phyloP scores from a whole-genome alignment of 2,888 invertebrate genomes.

The Xestobium rufovillosum region DNA sequence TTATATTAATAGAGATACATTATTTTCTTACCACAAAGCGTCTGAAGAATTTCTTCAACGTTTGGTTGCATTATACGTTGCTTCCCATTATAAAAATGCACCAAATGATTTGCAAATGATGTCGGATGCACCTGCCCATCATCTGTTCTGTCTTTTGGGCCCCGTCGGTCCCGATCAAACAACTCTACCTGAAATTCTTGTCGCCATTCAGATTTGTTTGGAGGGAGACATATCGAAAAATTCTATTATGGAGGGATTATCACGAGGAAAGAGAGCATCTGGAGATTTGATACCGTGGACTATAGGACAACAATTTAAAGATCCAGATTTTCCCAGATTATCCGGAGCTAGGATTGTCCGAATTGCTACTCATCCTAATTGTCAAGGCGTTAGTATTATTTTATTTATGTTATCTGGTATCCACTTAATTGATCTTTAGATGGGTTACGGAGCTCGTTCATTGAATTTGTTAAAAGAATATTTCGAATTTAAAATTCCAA shows the following conservation, averaged over 20 bases:
- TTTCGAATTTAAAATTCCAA: slow-evolving; percentile 73
- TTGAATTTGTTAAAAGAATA: slow-evolving; percentile 79
- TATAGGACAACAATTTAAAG: slow-evolving; percentile 91
- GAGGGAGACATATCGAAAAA: slow-evolving; percentile 67
- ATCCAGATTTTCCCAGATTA: slow-evolving; percentile 85
- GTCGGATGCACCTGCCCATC: slow-evolving; percentile 98
- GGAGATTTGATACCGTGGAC: slow-evolving; percentile 99
- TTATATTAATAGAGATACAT: slow-evolving; percentile 81
- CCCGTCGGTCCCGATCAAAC: slow-evolving; percentile 69
- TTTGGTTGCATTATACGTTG: slow-evolving; percentile 87
- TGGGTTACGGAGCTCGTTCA: slow-evolving; percentile 94
- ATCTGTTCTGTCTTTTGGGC: slow-evolving; percentile 88
- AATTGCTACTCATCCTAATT: slow-evolving; percentile 97
- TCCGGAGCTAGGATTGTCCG: slow-evolving; percentile 88
- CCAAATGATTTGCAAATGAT: slow-evolving; percentile 98
- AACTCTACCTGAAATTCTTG: slow-evolving; percentile 84
- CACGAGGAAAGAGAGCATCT: slow-evolving; percentile 81
- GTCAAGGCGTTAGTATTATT: slow-evolving; percentile 68
- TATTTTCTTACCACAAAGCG: slow-evolving; percentile 94
- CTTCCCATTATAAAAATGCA: slow-evolving; percentile 98
- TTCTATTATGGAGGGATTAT: slow-evolving; percentile 69
- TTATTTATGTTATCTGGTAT: no score
- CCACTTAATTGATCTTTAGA: slow-evolving; percentile 51
- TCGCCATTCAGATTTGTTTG: slow-evolving; percentile 77
- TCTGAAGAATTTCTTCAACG: slow-evolving; percentile 88